Percentiles rank a stretch among this genome's conserved stretches.
These are phyloP conservation scores for Coptodon bakossiorum DNA, from an alignment of 2,113 vertebrate species.

Conservation along the genomic window DNA sequence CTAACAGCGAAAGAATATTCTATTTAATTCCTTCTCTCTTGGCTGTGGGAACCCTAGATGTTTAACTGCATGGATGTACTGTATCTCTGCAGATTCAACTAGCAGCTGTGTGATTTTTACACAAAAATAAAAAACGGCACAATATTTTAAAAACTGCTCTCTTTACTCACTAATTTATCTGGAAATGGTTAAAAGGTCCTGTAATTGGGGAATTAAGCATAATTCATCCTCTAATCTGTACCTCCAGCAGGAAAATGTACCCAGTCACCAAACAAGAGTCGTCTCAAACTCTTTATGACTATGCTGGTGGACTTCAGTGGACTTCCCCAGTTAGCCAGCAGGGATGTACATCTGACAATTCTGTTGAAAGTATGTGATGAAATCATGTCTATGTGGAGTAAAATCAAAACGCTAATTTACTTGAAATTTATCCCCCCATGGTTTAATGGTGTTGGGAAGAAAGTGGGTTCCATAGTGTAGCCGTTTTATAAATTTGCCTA, in stretches of 20 bases:
- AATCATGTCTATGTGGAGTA: background rate
- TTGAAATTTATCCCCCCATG: background rate
- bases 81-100: constrained; percentile 90
- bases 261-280: background rate
- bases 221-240: background rate
- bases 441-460: background rate
- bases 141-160: constrained; percentile 84
- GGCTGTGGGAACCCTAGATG: constrained; percentile 87
- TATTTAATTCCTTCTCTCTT: constrained; percentile 93
- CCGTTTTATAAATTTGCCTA: background rate
- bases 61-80: constrained; percentile 88
- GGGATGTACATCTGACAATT: background rate
- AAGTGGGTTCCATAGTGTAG: background rate
- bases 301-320: background rate
- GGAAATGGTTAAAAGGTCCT: background rate
- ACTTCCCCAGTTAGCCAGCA: background rate
- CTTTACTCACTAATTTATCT: background rate
- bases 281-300: background rate
- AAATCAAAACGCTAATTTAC: background rate
- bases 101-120: constrained; percentile 95
- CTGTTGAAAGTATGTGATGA: background rate
- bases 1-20: constrained; percentile 83
- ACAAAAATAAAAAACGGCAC: constrained; percentile 90
- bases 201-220: background rate
- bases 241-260: background rate